Base-by-base conservation (phyloP, 53 echinoderm and acorn worm species). In the Henricia sp. region DNA sequence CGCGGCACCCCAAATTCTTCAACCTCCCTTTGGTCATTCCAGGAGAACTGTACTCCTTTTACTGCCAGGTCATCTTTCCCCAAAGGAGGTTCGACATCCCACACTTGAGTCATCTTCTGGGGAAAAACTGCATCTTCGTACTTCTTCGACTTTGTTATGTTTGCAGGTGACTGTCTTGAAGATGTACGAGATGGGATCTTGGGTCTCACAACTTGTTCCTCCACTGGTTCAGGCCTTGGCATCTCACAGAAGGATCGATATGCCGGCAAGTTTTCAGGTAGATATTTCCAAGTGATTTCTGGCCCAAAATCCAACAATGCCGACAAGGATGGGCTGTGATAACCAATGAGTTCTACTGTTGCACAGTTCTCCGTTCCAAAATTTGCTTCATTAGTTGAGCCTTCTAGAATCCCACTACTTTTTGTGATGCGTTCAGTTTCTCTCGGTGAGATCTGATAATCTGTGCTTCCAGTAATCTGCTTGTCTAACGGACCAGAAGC, bases 131-230 rank as follows among this genome's bases (percentile, higher is more conserved):
- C 56, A 75, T 57, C 76, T 28, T n/a, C 43, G 12, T 13, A 2
- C 2, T 80, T 43, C 63, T 62, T 62, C 33, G 13, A 29, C 59
- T 63, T 64, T 23, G 72, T 35, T 28, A 16, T 20, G 44, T 62
- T 50, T 25, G 41, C 28, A 16, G 57, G 17, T 5, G 77, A 41
- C 40, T 25, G 56, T 39, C 29, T 77, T 58, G 59, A 58, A 17
- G 80, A 29, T 21, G 30, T 76, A 17, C 76, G 57, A 27, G 59
- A 76, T 38, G 58, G n/a, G 13, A 50, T 80, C 64, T 80, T 80
- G 16, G 80, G 80, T n/a, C 80, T 63, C 14, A 80, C 80, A 64
- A 76, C 76, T 58, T 76, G 76, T 37, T 57, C 74, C 37, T 54
- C 26, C 37, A 23, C 37, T 20, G 8, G 3, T 74, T 74, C 56